Base-by-base conservation (phyloP, 2,888 invertebrate species). In the Cacoxenus indagator region DNA sequence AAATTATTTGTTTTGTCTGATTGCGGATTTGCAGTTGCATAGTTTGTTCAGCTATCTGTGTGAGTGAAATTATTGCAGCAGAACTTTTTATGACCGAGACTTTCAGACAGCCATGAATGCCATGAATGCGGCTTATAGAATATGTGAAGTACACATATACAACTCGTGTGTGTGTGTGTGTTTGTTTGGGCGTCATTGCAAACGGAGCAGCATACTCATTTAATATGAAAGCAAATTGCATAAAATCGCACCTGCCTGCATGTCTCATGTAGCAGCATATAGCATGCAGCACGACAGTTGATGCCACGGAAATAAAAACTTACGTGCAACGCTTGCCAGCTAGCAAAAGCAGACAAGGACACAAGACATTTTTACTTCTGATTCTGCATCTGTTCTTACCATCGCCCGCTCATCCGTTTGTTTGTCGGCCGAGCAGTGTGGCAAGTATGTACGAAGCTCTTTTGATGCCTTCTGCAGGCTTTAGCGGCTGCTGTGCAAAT, bases 1-100 rank as follows among this genome's bases (percentile, higher is more conserved):
- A 84, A 81, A 81, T 85, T 85, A 85, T 85, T 85, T 85, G 86
- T 83, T 85, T 85, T 84, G 87, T 87, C 87, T 87, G 87, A 87
- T 87, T 87, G 86, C 87, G 87, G 87, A 87, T 87, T 87, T 87
- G 83, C 81, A 85, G 86, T 81, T 81, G 81, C 84, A 81, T 75
- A 82, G 81, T 81, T 81, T 83, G 81, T 51, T 17, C 22, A 51
- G 51, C 17, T 64, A 31, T 43, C 17, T 48, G 31, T 26, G 43
- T 67, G 24, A 43, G 61, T 62, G 61, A 62, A 62, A 62, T 62
- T 62, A 69, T 57, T 71, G 61, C 45, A 46, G 61, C 17, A 46
- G 14, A 37, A 31, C 61, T 62, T 62, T 62, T 62, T 62, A 62
- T 62, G 61, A 62, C 61, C 61, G 61, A 62, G 61, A 62, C 61